Conservation (phyloP, 2,113 vertebrate species). For the Ptyas mucosa region DNA sequence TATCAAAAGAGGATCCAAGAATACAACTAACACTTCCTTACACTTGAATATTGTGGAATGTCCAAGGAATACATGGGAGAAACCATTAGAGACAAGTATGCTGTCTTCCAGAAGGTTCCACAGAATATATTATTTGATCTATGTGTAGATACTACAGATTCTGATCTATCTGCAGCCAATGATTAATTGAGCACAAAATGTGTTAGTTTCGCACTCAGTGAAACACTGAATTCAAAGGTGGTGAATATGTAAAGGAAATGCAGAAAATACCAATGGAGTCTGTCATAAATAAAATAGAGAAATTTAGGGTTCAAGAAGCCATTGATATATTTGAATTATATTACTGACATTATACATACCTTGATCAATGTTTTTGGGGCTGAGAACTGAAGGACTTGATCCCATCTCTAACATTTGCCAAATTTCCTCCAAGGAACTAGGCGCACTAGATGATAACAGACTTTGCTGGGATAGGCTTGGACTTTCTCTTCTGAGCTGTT, state of each 20-base stretch:
- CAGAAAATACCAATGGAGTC: background rate
- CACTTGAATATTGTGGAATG: background rate
- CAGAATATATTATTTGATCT: background rate
- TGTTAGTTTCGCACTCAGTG: background rate
- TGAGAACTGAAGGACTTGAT: conserved; percentile 66
- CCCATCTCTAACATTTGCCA: conserved; percentile 75
- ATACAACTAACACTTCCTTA: background rate
- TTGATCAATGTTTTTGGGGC: conserved; percentile 51
- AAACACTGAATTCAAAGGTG: background rate
- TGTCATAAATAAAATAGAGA: background rate
- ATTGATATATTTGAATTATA: background rate
- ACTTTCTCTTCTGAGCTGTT: conserved; percentile 1
- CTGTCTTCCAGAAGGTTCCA: background rate
- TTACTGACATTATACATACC: conserved; percentile 54
- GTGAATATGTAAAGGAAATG: background rate
- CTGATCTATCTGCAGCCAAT: background rate
- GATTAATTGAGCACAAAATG: background rate
- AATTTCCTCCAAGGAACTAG: conserved; percentile 69
- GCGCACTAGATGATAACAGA: conserved; percentile 53
- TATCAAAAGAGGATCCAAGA: background rate
- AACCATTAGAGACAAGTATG: background rate
- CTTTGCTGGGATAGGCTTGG: conserved; percentile 22
- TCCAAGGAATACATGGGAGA: background rate
- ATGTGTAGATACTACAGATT: background rate
- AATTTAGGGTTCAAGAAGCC: background rate